Base-by-base conservation (phyloP, 2,113 vertebrate genomes). In the Indri indri region DNA sequence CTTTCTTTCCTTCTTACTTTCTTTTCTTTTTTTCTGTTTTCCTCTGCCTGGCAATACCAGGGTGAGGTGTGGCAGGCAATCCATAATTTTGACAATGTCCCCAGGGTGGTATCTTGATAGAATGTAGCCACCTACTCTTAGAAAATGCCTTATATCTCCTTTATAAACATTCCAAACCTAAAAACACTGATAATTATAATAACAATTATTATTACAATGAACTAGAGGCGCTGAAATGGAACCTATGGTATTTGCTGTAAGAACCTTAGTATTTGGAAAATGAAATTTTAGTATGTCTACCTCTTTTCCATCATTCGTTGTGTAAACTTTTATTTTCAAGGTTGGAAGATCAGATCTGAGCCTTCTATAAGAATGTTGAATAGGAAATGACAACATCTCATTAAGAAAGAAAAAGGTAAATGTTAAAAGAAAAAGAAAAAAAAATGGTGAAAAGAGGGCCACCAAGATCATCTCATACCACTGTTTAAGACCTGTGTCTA, bases 341-440 rank as follows among this genome's bases (percentile, higher is more conserved):
- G 17, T 54, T 54, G 52, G 52, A 54, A 20, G 68, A 47, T 88
- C 81, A 61, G 76, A 65, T 47, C 45, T 7, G 25, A 59, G 50
- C 57, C 73, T 87, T 95, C 68, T 90, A 23, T 0, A 40, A 82
- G 63, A 87, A 84, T 1, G 32, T 0, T 83, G 30, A 83, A 16
- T 65, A 34, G 40, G 25, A 95, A 96, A 71, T 27, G 66, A 66
- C 80, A 86, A n/a, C 1, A 40, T 8, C 7, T 7, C 27, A 22
- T 89, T 76, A 63, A 84, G 79, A 90, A 84, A 57, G 13, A 70
- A 94, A 93, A 87, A 3, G 20, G 63, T 66, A 61, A 90, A 94
- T 50, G 57, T 50, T 70, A 34, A 91, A 74, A 86, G 6, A 70
- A 45, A 90, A 77, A 40, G 5, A 34, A 40, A 50, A 50, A 74